phyloP scores from a whole-genome alignment of 2,888 invertebrate species.

The Beris chalybata region DNA sequence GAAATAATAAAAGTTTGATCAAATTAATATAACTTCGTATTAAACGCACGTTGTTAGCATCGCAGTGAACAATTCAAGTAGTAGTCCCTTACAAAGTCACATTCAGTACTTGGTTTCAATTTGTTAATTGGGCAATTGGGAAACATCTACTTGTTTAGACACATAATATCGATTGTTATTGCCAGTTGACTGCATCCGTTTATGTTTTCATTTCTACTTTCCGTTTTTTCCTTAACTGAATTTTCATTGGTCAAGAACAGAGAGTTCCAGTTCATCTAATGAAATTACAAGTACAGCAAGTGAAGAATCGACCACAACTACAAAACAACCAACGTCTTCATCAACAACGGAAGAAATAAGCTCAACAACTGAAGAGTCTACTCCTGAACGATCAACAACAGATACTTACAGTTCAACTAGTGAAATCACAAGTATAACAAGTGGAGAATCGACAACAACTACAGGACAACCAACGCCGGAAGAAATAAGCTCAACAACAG shows the following conservation, averaged over 20 bases:
- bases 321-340: no score
- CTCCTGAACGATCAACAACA: no score
- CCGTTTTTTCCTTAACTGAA: conserved; percentile 11
- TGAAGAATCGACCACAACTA: no score
- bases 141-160: conserved; percentile 2
- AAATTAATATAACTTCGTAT: not conserved
- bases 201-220: not conserved
- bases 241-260: not conserved
- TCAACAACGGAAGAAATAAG: no score
- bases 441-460: no score
- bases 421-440: no score
- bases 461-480: no score
- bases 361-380: no score
- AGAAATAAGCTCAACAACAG: no score
- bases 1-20: not conserved
- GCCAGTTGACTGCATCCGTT: conserved; percentile 1
- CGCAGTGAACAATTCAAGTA: conserved; percentile 11
- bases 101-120: conserved; percentile 4
- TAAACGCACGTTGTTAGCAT: not conserved
- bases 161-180: not conserved
- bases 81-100: conserved; percentile 1
- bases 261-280: no score
- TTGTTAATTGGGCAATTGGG: conserved; percentile 8
- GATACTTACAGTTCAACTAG: no score
- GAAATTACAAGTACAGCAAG: no score